These are phyloP conservation scores for Cephus rjabovi DNA, from an alignment of 2,888 invertebrate species.

Conservation along the genomic window DNA sequence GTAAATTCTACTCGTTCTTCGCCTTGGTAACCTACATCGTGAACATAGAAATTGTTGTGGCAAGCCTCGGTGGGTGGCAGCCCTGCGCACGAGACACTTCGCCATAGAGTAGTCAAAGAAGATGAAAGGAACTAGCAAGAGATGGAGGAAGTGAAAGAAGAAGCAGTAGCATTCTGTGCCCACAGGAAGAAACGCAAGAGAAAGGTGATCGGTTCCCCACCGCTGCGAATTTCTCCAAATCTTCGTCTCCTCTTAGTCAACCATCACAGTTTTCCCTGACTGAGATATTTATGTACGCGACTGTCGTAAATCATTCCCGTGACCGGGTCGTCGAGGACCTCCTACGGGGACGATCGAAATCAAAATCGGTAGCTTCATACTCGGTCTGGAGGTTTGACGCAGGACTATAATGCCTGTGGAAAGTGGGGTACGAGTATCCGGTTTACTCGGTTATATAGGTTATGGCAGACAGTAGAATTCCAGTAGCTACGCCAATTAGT, in stretches of 20 bases:
- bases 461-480: slow-evolving; percentile 32
- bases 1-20: slow-evolving; percentile 45
- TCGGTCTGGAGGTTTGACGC: background rate
- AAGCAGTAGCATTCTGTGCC: background rate
- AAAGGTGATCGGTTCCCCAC: slow-evolving; percentile 14
- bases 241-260: slow-evolving; percentile 15
- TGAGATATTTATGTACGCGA: background rate
- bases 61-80: slow-evolving; percentile 61
- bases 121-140: slow-evolving; percentile 11
- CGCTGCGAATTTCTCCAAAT: slow-evolving; percentile 19
- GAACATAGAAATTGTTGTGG: slow-evolving; percentile 66
- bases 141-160: slow-evolving; percentile 7
- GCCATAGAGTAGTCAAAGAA: slow-evolving; percentile 5
- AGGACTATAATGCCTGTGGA: slow-evolving; percentile 6
- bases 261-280: background rate
- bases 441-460: slow-evolving; percentile 54
- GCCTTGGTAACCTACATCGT: slow-evolving; percentile 64
- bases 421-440: slow-evolving; percentile 34
- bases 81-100: slow-evolving; percentile 26
- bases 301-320: background rate
- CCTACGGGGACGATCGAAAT: slow-evolving; percentile 24
- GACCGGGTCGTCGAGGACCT: background rate
- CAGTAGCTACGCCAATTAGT: slow-evolving; percentile 56
- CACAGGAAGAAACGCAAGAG: slow-evolving; percentile 10
- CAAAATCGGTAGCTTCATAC: slow-evolving; percentile 29